Evolutionary conservation across 2,113 vertebrate genomes (phyloP).

Genomic region (Potamarius usumacintae): DNA sequence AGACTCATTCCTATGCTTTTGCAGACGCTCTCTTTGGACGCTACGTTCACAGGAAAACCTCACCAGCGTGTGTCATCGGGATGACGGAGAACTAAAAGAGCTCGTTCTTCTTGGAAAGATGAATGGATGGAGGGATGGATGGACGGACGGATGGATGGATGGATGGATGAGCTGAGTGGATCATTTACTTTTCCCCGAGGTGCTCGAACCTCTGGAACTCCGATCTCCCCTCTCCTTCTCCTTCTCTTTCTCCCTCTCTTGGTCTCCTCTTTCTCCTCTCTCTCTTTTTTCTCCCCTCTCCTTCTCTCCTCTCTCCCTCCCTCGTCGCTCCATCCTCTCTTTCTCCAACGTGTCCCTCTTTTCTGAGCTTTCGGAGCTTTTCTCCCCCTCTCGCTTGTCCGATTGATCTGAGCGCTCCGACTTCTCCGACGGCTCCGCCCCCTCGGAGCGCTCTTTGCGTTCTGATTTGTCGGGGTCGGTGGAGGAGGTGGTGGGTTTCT

Average conservation of each 20-base stretch:
- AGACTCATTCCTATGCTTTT: constrained; percentile 20
- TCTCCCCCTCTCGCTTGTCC: constrained; percentile 74
- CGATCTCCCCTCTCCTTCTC: constrained; percentile 68
- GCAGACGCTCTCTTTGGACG: constrained; percentile 27
- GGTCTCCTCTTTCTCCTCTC: constrained; percentile 54
- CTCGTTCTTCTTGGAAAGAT: constrained; percentile 27
- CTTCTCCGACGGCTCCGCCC: constrained; percentile 70
- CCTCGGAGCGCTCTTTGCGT: constrained; percentile 75
- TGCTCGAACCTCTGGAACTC: constrained; percentile 76
- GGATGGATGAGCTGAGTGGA: constrained; percentile 37
- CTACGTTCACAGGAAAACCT: neutral
- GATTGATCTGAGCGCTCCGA: constrained; percentile 66
- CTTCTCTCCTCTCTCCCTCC: constrained; percentile 57
- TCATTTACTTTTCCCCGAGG: constrained; percentile 78
- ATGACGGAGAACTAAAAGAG: constrained; percentile 29
- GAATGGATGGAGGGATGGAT: constrained; percentile 42
- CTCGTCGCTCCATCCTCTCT: constrained; percentile 54
- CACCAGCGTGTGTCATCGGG: constrained; percentile 10
- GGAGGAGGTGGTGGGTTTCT: constrained; percentile 72
- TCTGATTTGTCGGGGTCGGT: constrained; percentile 74
- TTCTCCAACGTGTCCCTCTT: constrained; percentile 75
- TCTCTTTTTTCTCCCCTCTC: constrained; percentile 68
- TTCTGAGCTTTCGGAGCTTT: constrained; percentile 75
- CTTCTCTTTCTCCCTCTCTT: constrained; percentile 63
- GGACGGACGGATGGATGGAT: constrained; percentile 43